Conservation (phyloP, 2,888 invertebrate species). For the Atrina japonica region DNA sequence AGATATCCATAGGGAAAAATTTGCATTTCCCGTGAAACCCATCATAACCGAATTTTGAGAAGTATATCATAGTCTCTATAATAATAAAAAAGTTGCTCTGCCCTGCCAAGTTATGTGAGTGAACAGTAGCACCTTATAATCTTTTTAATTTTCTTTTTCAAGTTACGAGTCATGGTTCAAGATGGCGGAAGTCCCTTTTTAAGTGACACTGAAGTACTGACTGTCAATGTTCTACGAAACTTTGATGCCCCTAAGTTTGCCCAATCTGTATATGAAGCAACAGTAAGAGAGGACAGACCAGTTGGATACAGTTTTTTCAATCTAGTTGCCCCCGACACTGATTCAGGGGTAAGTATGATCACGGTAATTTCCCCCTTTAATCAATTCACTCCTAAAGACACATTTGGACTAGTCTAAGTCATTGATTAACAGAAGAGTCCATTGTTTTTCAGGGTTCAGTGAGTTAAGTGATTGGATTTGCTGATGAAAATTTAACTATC, state of each 20-base stretch:
- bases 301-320: constrained; percentile 47
- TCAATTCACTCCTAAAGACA: background rate
- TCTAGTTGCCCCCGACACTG: constrained; percentile 64
- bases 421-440: background rate
- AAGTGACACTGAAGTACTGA: constrained; percentile 37
- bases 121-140: no score
- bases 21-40: no score
- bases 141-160: background rate
- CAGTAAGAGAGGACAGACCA: constrained; percentile 52
- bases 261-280: constrained; percentile 41
- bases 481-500: background rate
- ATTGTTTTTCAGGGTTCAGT: no score
- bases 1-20: no score
- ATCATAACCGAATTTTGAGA: no score
- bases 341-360: constrained; percentile 59
- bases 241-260: constrained; percentile 65
- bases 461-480: no score
- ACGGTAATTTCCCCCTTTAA: background rate
- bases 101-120: no score
- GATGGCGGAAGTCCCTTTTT: constrained; percentile 67
- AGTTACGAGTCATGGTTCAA: constrained; percentile 54
- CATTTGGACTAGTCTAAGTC: no score
- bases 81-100: no score
- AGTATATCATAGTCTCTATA: no score
- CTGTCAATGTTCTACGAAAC: constrained; percentile 65